Evolutionary conservation across 2,888 invertebrate species (phyloP).

Genomic region (Drosophila mimetica): DNA sequence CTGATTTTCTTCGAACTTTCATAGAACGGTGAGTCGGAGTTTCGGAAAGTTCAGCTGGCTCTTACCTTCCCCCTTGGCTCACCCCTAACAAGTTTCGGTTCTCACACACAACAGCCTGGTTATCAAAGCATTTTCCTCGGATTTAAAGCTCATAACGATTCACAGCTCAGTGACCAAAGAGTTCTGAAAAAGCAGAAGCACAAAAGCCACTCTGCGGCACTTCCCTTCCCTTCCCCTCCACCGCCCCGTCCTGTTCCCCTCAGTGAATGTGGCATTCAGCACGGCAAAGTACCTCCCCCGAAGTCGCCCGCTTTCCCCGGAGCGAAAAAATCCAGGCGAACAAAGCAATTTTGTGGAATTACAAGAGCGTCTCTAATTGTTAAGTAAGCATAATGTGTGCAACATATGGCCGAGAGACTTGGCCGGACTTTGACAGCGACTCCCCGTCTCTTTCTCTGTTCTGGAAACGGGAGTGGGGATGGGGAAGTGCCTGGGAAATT

Average conservation of each 20-base stretch:
- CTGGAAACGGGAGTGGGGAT: not conserved
- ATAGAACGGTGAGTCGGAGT: not conserved
- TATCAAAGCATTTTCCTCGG: conserved; percentile 44
- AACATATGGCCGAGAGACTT: conserved; percentile 70
- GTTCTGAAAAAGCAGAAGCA: conserved; percentile 56
- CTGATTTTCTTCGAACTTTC: not conserved
- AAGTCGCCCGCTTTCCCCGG: conserved; percentile 12
- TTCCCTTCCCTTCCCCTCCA: conserved; percentile 16
- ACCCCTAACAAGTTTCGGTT: conserved; percentile 21
- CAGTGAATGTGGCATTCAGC: conserved; percentile 1
- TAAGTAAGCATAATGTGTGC: conserved; percentile 72
- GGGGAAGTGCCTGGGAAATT: conserved; percentile 51
- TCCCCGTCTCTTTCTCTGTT: not conserved
- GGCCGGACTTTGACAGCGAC: conserved; percentile 44
- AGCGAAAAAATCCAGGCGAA: conserved; percentile 45
- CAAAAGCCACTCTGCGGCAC: conserved; percentile 49
- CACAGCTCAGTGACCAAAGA: conserved; percentile 66
- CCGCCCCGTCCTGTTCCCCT: not conserved
- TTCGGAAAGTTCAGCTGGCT: not conserved
- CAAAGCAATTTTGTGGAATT: conserved; percentile 72
- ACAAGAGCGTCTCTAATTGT: conserved; percentile 76
- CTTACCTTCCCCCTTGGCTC: not conserved
- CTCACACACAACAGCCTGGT: conserved; percentile 22
- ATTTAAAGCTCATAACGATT: conserved; percentile 65
- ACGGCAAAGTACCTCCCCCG: not conserved